phyloP scores from a whole-genome alignment of 2,113 vertebrate genomes.

The Setophaga petechia region DNA sequence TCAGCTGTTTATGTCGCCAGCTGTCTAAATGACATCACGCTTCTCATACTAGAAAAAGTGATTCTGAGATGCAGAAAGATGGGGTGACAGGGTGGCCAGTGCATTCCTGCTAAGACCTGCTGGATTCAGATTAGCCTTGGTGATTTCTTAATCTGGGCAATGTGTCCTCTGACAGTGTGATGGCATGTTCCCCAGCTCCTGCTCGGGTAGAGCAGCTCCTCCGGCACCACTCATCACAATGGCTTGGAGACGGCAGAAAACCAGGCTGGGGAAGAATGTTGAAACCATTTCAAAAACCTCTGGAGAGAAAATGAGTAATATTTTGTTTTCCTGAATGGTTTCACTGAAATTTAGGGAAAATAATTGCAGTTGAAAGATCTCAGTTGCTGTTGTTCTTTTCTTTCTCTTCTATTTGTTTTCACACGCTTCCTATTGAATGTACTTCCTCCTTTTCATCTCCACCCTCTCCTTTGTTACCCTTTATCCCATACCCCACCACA shows the following conservation, averaged over 20 bases:
- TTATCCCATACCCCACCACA: neutral
- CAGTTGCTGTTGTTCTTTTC: slow-evolving; percentile 8
- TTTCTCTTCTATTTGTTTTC: slow-evolving; percentile 2
- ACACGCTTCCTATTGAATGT: neutral
- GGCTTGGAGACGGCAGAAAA: neutral
- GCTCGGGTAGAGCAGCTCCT: neutral
- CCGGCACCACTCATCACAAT: slow-evolving; percentile 4
- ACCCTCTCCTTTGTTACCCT: neutral
- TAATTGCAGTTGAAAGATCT: slow-evolving; percentile 47
- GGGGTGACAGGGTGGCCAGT: neutral
- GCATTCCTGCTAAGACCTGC: neutral
- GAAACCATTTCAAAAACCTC: slow-evolving; percentile 33
- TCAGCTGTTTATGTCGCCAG: neutral
- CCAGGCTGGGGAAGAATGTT: slow-evolving; percentile 19
- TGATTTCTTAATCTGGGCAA: neutral
- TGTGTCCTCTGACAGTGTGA: neutral
- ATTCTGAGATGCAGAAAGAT: neutral
- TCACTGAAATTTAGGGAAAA: slow-evolving; percentile 46
- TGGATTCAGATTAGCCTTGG: neutral
- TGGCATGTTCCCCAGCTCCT: neutral
- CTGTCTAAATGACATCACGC: neutral
- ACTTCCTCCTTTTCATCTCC: neutral
- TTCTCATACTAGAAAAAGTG: neutral
- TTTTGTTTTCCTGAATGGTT: slow-evolving; percentile 47
- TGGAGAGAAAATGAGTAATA: slow-evolving; percentile 49